Conservation (phyloP, 2,113 vertebrate genomes). For the Leucoraja erinaceus region DNA sequence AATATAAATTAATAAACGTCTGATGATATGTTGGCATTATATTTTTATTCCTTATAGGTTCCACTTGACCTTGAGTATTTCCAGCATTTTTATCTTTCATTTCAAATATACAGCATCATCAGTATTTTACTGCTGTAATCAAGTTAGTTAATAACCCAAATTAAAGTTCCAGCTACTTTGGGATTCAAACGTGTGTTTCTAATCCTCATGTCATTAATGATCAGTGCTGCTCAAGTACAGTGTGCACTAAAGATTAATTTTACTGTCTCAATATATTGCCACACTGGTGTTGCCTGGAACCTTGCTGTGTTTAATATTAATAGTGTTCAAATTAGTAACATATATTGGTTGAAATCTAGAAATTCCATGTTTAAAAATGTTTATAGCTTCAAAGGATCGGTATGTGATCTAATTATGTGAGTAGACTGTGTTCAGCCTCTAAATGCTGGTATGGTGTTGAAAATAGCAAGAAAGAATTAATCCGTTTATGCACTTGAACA, state of each 20-base stretch:
- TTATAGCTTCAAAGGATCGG: not conserved
- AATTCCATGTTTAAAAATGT: conserved; percentile 21
- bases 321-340: not conserved
- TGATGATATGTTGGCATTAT: too few species aligned
- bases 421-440: not conserved
- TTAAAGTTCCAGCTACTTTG: too few species aligned
- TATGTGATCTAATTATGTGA: not conserved
- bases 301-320: too few species aligned
- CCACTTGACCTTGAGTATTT: too few species aligned
- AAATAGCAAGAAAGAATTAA: not conserved
- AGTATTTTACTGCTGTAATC: too few species aligned
- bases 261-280: not conserved
- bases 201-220: not conserved
- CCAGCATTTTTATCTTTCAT: too few species aligned
- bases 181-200: not conserved
- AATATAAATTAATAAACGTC: too few species aligned
- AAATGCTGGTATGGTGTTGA: not conserved
- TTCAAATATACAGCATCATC: too few species aligned
- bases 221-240: not conserved
- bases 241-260: not conserved
- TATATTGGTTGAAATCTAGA: not conserved
- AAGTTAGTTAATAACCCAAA: too few species aligned
- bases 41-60: too few species aligned
- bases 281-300: not conserved
- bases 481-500: not conserved